Evolutionary conservation across 1,140 invertebrate genomes (phyloP).

Genomic region (Chrysoperla carnea): DNA sequence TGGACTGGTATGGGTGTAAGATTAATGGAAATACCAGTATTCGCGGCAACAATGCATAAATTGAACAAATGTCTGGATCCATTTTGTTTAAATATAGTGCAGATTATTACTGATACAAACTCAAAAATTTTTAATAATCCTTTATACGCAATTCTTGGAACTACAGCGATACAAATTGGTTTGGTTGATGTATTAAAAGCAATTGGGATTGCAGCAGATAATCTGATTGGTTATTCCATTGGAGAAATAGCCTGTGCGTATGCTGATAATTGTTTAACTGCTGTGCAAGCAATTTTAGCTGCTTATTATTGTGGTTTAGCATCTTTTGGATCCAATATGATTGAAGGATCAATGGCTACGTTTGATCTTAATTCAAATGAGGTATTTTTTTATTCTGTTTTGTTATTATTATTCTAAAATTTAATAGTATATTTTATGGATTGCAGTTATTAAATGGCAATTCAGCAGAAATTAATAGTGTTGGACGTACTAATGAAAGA

Average conservation of each 20-base stretch:
- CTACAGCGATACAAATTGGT: slow-evolving; percentile 60
- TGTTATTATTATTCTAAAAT: too few relatives aligned
- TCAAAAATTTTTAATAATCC: slow-evolving; percentile 38
- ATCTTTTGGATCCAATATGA: slow-evolving; percentile 30
- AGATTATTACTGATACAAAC: slow-evolving; percentile 38
- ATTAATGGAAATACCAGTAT: slow-evolving; percentile 44
- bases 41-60: slow-evolving; percentile 50
- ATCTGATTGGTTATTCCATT: slow-evolving; percentile 63
- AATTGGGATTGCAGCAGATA: slow-evolving; percentile 48
- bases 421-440: too few relatives aligned
- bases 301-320: slow-evolving; percentile 43
- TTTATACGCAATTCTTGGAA: slow-evolving; percentile 48
- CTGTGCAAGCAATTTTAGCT: slow-evolving; percentile 58
- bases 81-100: slow-evolving; percentile 37
- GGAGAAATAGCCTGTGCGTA: slow-evolving; percentile 70
- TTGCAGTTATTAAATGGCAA: too few relatives aligned
- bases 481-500: too few relatives aligned
- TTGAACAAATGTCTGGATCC: slow-evolving; percentile 29
- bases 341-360: too few relatives aligned
- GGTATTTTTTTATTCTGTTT: too few relatives aligned
- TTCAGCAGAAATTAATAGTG: too few relatives aligned
- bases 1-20: slow-evolving; percentile 67
- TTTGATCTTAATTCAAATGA: too few relatives aligned
- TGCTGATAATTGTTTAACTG: slow-evolving; percentile 62
- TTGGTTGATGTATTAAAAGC: slow-evolving; percentile 49